Conservation (phyloP, 2,888 invertebrate genomes). For the Dorcus parallelipipedus region DNA sequence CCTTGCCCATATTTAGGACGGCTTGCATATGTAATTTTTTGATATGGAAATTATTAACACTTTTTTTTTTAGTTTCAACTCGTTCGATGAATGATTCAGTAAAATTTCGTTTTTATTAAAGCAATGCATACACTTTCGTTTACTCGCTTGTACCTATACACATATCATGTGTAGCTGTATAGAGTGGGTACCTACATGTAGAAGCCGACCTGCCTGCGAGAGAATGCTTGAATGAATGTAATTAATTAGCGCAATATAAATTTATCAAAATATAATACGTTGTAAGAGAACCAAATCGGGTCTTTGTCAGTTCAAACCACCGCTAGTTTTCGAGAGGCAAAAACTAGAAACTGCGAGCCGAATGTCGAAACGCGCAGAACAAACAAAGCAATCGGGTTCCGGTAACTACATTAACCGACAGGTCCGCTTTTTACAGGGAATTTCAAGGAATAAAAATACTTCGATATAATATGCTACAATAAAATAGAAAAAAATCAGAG, state of each 20-base stretch:
- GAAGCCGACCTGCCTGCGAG: too few relatives aligned
- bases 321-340: conserved; percentile 19
- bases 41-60: too few relatives aligned
- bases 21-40: too few relatives aligned
- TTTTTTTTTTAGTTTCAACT: too few relatives aligned
- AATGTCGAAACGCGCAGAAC: conserved; percentile 19
- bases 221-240: too few relatives aligned
- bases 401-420: conserved; percentile 38
- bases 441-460: not conserved
- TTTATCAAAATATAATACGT: conserved; percentile 17
- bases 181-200: too few relatives aligned
- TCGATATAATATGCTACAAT: not conserved
- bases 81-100: too few relatives aligned
- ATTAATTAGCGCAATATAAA: not conserved
- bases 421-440: conserved; percentile 34
- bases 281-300: conserved; percentile 19
- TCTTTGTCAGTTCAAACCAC: conserved; percentile 14
- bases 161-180: too few relatives aligned
- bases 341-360: conserved; percentile 3
- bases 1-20: too few relatives aligned
- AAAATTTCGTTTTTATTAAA: too few relatives aligned
- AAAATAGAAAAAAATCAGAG: not conserved
- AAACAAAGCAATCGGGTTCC: conserved; percentile 37
- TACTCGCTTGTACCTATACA: too few relatives aligned
- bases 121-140: too few relatives aligned